These are phyloP conservation scores for Hemiprocne comata DNA, from an alignment of 2,113 vertebrate species.

Conservation along the genomic window DNA sequence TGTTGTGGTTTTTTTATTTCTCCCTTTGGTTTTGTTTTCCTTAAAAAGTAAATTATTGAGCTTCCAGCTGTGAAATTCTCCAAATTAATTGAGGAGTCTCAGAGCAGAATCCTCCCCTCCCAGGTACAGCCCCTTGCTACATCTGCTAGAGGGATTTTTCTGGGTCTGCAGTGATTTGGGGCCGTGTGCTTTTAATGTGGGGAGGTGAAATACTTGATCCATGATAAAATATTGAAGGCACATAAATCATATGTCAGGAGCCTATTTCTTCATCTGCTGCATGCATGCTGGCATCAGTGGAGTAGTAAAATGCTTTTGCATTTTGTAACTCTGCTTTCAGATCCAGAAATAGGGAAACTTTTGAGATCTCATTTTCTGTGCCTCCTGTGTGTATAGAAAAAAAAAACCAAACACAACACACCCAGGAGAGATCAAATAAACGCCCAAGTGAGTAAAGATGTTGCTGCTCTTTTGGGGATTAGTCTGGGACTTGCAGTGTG, in stretches of 20 bases:
- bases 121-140: not conserved
- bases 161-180: not conserved
- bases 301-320: not conserved
- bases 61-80: not conserved
- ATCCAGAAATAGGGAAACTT: not conserved
- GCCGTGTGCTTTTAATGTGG: not conserved
- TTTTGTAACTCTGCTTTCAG: not conserved
- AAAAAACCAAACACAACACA: not conserved
- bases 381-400: not conserved
- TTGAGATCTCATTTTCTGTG: not conserved
- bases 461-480: not conserved
- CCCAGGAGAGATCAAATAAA: not conserved
- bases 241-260: not conserved
- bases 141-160: not conserved
- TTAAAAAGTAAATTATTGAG: not conserved
- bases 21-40: not conserved
- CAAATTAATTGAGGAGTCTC: not conserved
- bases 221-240: not conserved
- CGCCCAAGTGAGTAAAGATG: not conserved
- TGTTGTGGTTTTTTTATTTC: no score
- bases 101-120: not conserved
- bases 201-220: not conserved
- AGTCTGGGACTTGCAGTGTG: fast-evolving
- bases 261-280: not conserved
- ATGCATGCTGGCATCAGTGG: not conserved